Evolutionary conservation across 2,888 invertebrate species (phyloP).

Genomic region (Theretra japonica): DNA sequence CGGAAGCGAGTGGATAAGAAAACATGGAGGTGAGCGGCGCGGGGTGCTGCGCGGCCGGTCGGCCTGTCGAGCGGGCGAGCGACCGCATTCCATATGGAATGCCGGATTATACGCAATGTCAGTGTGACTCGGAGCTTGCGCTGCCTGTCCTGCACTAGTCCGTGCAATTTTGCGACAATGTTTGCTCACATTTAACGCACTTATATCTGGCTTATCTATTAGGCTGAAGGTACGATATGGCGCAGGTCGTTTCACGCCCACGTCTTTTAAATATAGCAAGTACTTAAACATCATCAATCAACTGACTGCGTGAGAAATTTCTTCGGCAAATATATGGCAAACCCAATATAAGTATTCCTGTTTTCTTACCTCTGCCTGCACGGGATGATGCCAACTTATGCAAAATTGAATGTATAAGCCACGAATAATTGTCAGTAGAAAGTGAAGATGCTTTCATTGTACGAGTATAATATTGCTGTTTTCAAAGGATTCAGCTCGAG

Average conservation of each 20-base stretch:
- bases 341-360: background rate
- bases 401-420: too few relatives aligned
- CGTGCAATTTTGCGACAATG: slow-evolving; percentile 61
- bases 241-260: slow-evolving; percentile 50
- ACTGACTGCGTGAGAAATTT: slow-evolving; percentile 34
- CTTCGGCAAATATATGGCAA: background rate
- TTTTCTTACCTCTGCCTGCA: background rate
- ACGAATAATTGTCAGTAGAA: too few relatives aligned
- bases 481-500: too few relatives aligned
- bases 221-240: slow-evolving; percentile 51
- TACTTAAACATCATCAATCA: slow-evolving; percentile 41
- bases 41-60: slow-evolving; percentile 69
- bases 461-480: too few relatives aligned
- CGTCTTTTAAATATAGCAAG: slow-evolving; percentile 18
- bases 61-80: slow-evolving; percentile 71
- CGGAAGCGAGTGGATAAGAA: slow-evolving; percentile 77
- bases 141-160: slow-evolving; percentile 53
- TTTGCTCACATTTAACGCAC: slow-evolving; percentile 33
- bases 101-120: slow-evolving; percentile 83
- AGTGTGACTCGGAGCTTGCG: slow-evolving; percentile 71
- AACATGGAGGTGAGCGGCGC: slow-evolving; percentile 76
- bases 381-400: background rate
- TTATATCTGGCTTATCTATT: slow-evolving; percentile 20
- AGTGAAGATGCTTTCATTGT: too few relatives aligned
- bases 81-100: slow-evolving; percentile 84